A percentile compares a stretch with the other conserved stretches of the same genome.
These are phyloP conservation scores for Cynaeus angustus DNA, from an alignment of 2,888 invertebrate genomes.

Conservation along the genomic window DNA sequence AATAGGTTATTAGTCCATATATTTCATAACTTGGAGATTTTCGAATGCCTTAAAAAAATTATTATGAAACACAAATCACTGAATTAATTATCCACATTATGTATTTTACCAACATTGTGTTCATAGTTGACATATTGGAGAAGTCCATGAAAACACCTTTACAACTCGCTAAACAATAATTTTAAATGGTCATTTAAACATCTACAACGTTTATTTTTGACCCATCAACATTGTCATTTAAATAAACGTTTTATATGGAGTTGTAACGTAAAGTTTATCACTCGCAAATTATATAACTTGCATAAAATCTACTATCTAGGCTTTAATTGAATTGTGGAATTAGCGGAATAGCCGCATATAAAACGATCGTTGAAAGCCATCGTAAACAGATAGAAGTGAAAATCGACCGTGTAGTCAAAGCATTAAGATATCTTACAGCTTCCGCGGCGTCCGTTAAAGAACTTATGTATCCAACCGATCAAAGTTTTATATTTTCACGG, in stretches of 20 bases:
- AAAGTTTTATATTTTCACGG: constrained; percentile 40
- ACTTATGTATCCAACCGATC: constrained; percentile 20
- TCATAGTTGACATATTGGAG: constrained; percentile 16
- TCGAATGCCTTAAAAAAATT: no score
- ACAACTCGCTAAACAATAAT: constrained; percentile 17
- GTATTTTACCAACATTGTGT: neutral
- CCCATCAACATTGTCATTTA: constrained; percentile 15
- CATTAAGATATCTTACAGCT: constrained; percentile 40
- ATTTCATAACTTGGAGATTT: no score
- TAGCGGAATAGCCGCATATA: constrained; percentile 42
- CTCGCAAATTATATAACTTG: constrained; percentile 49
- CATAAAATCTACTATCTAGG: constrained; percentile 44
- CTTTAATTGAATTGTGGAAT: constrained; percentile 47
- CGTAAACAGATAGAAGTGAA: constrained; percentile 46
- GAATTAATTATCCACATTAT: no score
- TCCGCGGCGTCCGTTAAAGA: constrained; percentile 25
- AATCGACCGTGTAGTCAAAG: no score
- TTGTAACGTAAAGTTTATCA: constrained; percentile 43
- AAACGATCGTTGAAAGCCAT: constrained; percentile 38
- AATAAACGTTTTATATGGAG: constrained; percentile 31
- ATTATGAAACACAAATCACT: no score
- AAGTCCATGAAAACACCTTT: constrained; percentile 24
- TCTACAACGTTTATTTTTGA: constrained; percentile 32
- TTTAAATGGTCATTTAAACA: constrained; percentile 28
- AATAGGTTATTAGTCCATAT: constrained; percentile 12